Conservation (phyloP, 2,797 vertebrate genomes). For the Lates japonicus region DNA sequence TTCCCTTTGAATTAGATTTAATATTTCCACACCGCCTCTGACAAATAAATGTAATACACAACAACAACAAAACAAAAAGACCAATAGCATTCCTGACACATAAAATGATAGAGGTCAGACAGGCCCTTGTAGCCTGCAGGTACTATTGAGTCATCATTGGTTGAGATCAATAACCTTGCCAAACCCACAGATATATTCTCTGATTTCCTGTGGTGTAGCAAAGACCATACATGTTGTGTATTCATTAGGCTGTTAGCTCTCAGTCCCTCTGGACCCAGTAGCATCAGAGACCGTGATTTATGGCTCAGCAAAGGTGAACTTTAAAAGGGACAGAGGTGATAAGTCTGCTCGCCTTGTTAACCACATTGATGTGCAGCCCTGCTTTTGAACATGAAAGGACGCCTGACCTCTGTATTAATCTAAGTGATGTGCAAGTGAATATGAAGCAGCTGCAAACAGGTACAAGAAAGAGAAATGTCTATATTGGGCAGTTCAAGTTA, state of each 20-base stretch:
- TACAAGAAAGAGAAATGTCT: neutral
- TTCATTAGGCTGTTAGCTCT: neutral
- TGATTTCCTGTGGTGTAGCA: too few relatives aligned
- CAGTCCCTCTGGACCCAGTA: neutral
- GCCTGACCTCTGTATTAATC: neutral
- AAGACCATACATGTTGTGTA: too few relatives aligned
- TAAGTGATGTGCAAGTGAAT: neutral
- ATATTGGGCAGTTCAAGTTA: neutral
- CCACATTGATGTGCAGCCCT: neutral
- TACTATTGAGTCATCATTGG: too few relatives aligned
- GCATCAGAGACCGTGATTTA: neutral
- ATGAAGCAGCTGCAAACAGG: neutral
- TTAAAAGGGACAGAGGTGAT: neutral
- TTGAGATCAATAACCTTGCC: too few relatives aligned
- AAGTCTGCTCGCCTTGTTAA: neutral
- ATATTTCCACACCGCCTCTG: too few relatives aligned
- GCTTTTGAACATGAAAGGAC: neutral
- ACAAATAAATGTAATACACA: too few relatives aligned
- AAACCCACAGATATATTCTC: too few relatives aligned
- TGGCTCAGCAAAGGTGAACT: neutral
- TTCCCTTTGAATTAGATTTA: too few relatives aligned
- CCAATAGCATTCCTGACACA: too few relatives aligned
- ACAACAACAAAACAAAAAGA: too few relatives aligned
- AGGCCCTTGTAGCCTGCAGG: too few relatives aligned
- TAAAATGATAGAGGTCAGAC: too few relatives aligned